Percentiles rank a stretch among this genome's conserved stretches.
phyloP scores from a whole-genome alignment of 2,113 vertebrate genomes.

The Micromys minutus region DNA sequence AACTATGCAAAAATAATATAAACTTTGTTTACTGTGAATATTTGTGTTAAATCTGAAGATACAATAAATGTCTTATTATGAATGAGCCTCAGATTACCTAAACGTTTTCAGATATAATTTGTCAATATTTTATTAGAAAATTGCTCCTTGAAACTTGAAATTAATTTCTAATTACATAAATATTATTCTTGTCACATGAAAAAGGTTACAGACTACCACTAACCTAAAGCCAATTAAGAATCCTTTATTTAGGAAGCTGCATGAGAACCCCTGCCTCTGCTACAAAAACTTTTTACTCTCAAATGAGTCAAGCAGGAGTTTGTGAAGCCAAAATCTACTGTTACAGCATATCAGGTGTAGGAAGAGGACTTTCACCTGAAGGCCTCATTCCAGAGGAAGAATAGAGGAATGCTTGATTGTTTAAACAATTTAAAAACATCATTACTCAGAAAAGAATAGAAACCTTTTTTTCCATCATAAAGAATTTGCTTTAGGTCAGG shows the following conservation, averaged over 20 bases:
- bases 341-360: not conserved
- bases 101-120: not conserved
- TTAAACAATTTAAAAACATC: not conserved
- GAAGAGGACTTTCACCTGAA: not conserved
- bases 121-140: not conserved
- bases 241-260: not conserved
- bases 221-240: not conserved
- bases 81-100: not conserved
- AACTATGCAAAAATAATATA: not conserved
- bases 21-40: not conserved
- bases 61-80: not conserved
- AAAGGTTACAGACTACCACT: not conserved
- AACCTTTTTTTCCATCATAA: not conserved
- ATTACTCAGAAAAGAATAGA: not conserved
- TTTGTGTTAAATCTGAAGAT: not conserved
- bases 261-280: no score
- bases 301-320: no score
- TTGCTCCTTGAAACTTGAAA: not conserved
- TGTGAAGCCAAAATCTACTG: not conserved
- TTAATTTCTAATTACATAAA: not conserved
- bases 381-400: not conserved
- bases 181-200: no score
- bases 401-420: not conserved
- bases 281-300: not conserved
- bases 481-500: not conserved